Conservation (phyloP, 2,888 invertebrate genomes). For the Prenolepis imparis region DNA sequence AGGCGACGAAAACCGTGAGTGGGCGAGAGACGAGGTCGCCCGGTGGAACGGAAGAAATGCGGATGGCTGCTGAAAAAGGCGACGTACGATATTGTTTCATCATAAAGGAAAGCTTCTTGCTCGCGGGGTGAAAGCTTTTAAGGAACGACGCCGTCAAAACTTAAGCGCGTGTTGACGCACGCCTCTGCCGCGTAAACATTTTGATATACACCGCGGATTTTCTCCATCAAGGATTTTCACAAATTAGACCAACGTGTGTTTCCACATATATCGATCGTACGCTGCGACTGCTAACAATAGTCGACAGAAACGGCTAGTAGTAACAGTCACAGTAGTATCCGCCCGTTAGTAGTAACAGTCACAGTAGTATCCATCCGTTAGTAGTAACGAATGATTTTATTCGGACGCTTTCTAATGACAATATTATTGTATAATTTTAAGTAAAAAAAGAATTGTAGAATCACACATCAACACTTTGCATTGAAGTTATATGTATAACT, state of each 20-base stretch:
- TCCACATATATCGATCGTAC: constrained; percentile 32
- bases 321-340: background rate
- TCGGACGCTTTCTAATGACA: background rate
- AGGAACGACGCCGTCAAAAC: constrained; percentile 60
- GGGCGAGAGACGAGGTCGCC: constrained; percentile 65
- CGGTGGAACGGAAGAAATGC: constrained; percentile 48
- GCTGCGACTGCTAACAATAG: background rate
- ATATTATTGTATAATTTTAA: background rate
- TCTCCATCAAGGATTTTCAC: constrained; percentile 14
- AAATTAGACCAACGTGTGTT: constrained; percentile 19
- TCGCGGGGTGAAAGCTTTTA: constrained; percentile 68
- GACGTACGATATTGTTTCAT: constrained; percentile 79
- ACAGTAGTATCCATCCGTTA: background rate
- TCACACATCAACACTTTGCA: background rate
- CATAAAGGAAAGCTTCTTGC: constrained; percentile 75
- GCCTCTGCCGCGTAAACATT: constrained; percentile 41
- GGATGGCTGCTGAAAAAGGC: constrained; percentile 65
- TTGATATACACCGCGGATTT: constrained; percentile 37
- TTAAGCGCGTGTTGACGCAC: constrained; percentile 49
- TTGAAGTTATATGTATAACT: background rate
- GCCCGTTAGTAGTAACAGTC: background rate
- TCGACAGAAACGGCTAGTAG: background rate
- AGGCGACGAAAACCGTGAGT: constrained; percentile 77
- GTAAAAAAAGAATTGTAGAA: background rate
- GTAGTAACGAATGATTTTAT: background rate